Percentiles rank a stretch among this genome's conserved stretches.
These are phyloP conservation scores for Goniozus legneri DNA, from an alignment of 1,140 invertebrate species.

Conservation along the genomic window DNA sequence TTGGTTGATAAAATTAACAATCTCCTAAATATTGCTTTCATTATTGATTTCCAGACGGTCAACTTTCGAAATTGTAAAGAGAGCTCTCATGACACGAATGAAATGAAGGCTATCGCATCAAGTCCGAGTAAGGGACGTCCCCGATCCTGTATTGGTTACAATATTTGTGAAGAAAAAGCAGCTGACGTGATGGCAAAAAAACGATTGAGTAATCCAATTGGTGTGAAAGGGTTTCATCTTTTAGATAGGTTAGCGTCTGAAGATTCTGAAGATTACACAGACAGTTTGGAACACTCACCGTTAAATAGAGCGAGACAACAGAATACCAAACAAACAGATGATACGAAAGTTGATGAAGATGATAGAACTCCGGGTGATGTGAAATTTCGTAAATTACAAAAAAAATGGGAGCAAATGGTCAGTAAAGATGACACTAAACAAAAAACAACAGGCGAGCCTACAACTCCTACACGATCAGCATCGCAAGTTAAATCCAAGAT, in stretches of 20 bases:
- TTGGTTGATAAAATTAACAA: no score
- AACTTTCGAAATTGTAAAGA: slow-evolving; percentile 36
- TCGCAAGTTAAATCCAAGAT: slow-evolving; percentile 62
- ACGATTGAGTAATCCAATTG: slow-evolving; percentile 70
- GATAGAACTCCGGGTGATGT: slow-evolving; percentile 47
- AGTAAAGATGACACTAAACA: slow-evolving; percentile 50
- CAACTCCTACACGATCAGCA: slow-evolving; percentile 47
- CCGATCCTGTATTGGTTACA: slow-evolving; percentile 63
- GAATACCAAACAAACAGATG: slow-evolving; percentile 16
- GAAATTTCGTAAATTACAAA: slow-evolving; percentile 74
- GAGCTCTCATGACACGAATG: slow-evolving; percentile 53
- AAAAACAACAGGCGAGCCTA: slow-evolving; percentile 34
- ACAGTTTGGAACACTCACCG: slow-evolving; percentile 65
- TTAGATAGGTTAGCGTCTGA: slow-evolving; percentile 68
- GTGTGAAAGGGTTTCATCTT: slow-evolving; percentile 66
- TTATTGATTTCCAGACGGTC: slow-evolving; percentile 16
- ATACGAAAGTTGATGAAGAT: slow-evolving; percentile 33
- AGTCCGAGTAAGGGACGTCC: slow-evolving; percentile 61
- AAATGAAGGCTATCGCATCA: slow-evolving; percentile 44
- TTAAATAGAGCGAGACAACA: slow-evolving; percentile 36
- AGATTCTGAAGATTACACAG: slow-evolving; percentile 69
- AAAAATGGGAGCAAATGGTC: slow-evolving; percentile 81
- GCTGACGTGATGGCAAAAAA: slow-evolving; percentile 60
- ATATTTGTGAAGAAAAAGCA: slow-evolving; percentile 53
- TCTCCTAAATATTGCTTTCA: no score